phyloP scores from a whole-genome alignment of 2,113 vertebrate species.

The Perca fluviatilis region DNA sequence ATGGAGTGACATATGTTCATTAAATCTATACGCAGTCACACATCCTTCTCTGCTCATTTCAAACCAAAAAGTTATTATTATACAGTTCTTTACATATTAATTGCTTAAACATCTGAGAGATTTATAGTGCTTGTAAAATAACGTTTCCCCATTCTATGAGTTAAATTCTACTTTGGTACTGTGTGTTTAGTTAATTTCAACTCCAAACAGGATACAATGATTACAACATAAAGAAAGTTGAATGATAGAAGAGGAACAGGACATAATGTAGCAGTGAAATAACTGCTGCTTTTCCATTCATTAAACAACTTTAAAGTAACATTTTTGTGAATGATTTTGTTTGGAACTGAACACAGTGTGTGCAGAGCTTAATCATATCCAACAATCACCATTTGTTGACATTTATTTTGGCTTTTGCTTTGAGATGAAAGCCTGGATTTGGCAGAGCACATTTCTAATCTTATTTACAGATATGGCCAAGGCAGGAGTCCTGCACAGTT shows the following conservation, averaged over 20 bases:
- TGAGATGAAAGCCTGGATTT: background rate
- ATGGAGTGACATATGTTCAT: background rate
- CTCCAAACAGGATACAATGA: constrained; percentile 16
- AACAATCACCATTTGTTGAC: background rate
- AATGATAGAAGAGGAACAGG: background rate
- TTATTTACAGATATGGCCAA: background rate
- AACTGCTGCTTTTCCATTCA: background rate
- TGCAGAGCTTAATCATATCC: background rate
- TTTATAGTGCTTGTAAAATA: constrained; percentile 6
- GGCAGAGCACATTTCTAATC: background rate
- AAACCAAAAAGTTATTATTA: constrained; percentile 20
- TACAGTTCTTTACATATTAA: background rate
- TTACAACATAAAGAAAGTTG: background rate
- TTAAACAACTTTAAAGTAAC: background rate
- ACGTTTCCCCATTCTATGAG: background rate
- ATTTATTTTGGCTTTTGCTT: background rate
- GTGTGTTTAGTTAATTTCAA: constrained; percentile 20
- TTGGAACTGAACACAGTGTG: constrained; percentile 2
- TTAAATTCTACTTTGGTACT: background rate
- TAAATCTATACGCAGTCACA: background rate
- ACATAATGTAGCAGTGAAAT: background rate
- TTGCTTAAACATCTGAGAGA: constrained; percentile 18
- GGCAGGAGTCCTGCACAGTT: background rate
- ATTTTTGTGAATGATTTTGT: background rate
- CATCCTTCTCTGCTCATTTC: background rate